Evolutionary conservation across 2,888 invertebrate species (phyloP), one percentile per base, ranked within the genome.

Genomic region (Laothoe populi): DNA sequence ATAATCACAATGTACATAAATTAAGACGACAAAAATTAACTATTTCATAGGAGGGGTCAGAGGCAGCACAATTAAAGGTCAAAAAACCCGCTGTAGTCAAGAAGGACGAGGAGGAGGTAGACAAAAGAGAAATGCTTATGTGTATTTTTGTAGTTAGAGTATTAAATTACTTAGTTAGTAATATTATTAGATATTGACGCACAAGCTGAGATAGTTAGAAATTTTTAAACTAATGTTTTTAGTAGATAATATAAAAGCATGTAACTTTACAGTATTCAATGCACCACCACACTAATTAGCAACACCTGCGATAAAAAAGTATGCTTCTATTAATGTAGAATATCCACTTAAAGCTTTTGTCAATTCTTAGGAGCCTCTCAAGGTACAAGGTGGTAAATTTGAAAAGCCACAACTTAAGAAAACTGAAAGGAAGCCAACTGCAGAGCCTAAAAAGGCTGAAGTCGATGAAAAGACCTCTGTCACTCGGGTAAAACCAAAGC

Each of bases 321-420:
- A 79, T 72, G 82, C 82, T 82, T 81, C 44, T 57, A 60, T 71
- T 77, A 68, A 75, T 71, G 70, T 82, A 80, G 77, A 74, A 71
- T 67, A 67, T 70, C 75, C 71, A 76, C 75, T 76, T 79, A 82
- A 81, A 82, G 79, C 80, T 78, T 84, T 79, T 71, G 74, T 83
- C 88, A 82, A 86, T 83, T 89, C 79, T 70, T 91, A 92, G 92
- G 91, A 85, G 70, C 91, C 89, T 78, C 79, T 92, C 79, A 73
- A 83, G 72, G 86, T 88, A 77, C 87, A 88, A 75, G 90, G 83
- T 76, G 92, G 92, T 84, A 92, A 84, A 87, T 92, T 92, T 67
- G 90, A 91, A 83, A 85, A 83, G 66, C 92, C 92, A 69, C 84
- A 89, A 70, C 89, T 92, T 71, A 93, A 90, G 89, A 93, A 88